Evolutionary conservation across 2,797 vertebrate species (phyloP).

Genomic region (Lutjanus argentimaculatus): DNA sequence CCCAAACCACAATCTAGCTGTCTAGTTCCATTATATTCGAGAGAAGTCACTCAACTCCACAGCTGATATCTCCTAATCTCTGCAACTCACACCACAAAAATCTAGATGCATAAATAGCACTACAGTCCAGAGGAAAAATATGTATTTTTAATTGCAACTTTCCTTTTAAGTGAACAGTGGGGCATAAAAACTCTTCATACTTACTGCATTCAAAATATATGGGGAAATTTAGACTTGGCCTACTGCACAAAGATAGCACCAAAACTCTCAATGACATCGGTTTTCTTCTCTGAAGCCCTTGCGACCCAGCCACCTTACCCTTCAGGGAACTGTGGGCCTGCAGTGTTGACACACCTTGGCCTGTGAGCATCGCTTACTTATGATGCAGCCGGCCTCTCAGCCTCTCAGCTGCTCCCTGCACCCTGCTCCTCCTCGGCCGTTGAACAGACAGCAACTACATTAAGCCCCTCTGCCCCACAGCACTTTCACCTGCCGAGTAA

Average conservation of each 20-base stretch:
- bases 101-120: no score
- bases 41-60: no score
- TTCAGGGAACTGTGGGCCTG: conserved; percentile 26
- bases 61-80: no score
- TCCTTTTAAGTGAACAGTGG: no score
- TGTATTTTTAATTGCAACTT: no score
- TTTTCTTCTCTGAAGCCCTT: conserved; percentile 20
- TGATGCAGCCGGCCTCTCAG: conserved; percentile 41
- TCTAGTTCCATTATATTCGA: no score
- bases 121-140: no score
- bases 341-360: conserved; percentile 46
- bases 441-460: conserved; percentile 55
- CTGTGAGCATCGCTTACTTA: conserved; percentile 34
- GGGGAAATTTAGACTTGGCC: not conserved
- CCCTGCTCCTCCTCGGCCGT: conserved; percentile 16
- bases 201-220: not conserved
- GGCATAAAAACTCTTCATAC: not conserved
- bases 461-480: conserved; percentile 63
- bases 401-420: conserved; percentile 45
- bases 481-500: conserved; percentile 75
- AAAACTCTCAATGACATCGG: conserved; percentile 29
- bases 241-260: not conserved
- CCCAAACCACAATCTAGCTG: no score
- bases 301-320: not conserved
- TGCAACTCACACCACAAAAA: no score